Evolutionary conservation across 1,140 invertebrate genomes (phyloP).

Genomic region (Drosophila arawakana): DNA sequence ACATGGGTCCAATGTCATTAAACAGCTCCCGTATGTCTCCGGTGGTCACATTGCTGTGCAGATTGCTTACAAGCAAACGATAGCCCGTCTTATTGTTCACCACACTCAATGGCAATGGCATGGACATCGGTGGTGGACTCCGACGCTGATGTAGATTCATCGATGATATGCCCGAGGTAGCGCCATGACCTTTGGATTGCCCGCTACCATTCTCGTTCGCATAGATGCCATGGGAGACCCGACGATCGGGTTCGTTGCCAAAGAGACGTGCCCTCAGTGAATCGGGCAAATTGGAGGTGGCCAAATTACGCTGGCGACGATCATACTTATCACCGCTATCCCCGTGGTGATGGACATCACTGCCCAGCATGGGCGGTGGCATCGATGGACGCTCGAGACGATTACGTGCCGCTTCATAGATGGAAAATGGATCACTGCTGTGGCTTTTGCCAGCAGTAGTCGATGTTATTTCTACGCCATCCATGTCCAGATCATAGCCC

Average conservation of each 20-base stretch:
- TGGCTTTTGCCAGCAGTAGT: conserved; percentile 13
- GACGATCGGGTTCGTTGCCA: conserved; percentile 79
- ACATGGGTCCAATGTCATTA: conserved; percentile 94
- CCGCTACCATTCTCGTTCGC: conserved; percentile 83
- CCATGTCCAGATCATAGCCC: conserved; percentile 45
- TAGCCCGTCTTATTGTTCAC: conserved; percentile 86
- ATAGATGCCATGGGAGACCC: conserved; percentile 85
- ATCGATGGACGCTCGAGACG: conserved; percentile 59
- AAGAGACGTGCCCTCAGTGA: conserved; percentile 76
- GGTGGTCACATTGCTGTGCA: conserved; percentile 93
- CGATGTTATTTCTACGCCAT: conserved; percentile 52
- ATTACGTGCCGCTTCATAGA: conserved; percentile 73
- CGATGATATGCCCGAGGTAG: conserved; percentile 45
- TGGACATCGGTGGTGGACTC: conserved; percentile 68
- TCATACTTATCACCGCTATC: conserved; percentile 54
- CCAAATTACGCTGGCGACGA: conserved; percentile 58
- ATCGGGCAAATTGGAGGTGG: conserved; percentile 72
- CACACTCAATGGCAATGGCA: conserved; percentile 38
- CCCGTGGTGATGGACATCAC: conserved; percentile 1
- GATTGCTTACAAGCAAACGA: conserved; percentile 94
- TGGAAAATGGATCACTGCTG: conserved; percentile 69
- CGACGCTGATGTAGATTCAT: conserved; percentile 46
- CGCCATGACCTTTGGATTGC: background rate
- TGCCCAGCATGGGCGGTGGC: conserved; percentile 33
- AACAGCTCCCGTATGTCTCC: conserved; percentile 97